These are phyloP conservation scores for Axinella damicornis DNA, from an alignment of 37 sponge, comb jelly and placozoan species.

Conservation along the genomic window DNA sequence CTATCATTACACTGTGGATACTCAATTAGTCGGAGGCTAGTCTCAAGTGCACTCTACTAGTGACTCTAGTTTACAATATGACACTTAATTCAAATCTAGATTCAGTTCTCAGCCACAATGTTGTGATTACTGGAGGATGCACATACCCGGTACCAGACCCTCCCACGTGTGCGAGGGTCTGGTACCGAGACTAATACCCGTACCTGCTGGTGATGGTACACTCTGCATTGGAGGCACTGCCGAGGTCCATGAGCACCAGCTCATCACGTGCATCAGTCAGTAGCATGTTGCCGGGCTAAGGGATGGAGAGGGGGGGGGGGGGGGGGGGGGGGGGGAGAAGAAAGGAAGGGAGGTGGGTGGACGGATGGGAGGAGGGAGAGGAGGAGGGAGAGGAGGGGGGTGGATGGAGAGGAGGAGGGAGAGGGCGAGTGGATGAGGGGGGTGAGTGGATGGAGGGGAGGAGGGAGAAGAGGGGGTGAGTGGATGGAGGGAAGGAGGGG, in stretches of 20 bases:
- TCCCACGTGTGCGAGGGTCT: no score
- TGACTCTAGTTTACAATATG: no score
- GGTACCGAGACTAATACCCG: no score
- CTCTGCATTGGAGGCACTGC: conserved; percentile 73
- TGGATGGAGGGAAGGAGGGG: conserved; percentile 25
- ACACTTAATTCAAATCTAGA: no score
- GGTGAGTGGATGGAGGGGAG: not conserved
- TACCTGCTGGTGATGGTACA: conserved; percentile 56
- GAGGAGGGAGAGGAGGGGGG: not conserved
- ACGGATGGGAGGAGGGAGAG: not conserved
- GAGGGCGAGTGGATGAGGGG: no score
- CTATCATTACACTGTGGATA: no score
- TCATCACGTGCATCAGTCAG: conserved; percentile 61
- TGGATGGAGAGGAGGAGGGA: not conserved
- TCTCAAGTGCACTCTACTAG: no score
- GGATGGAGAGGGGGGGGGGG: not conserved
- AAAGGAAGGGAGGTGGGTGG: conserved; percentile 7
- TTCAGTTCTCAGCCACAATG: no score
- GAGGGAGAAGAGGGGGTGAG: not conserved
- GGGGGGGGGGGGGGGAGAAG: conserved; percentile 18
- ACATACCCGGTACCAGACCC: no score
- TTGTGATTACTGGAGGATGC: no score
- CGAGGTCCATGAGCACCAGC: conserved; percentile 88
- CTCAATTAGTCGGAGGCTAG: no score
- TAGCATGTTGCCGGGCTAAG: conserved; percentile 82